Conservation (phyloP, 2,888 invertebrate species). For the Ophion obscuratus region DNA sequence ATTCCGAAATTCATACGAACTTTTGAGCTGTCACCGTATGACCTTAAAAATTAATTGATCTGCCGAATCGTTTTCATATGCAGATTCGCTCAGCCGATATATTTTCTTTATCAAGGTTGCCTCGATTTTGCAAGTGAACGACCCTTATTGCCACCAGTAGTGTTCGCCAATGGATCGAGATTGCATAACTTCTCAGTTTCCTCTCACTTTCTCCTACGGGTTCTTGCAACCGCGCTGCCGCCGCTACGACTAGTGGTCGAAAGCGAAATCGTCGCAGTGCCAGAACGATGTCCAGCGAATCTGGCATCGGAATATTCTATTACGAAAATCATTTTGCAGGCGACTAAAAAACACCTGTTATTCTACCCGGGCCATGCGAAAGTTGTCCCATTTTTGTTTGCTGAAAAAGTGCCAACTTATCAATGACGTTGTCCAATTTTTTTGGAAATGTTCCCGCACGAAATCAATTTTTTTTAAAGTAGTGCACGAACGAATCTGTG, state of each 20-base stretch:
- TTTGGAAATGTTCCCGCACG: not conserved
- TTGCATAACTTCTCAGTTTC: constrained; percentile 67
- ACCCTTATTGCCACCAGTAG: constrained; percentile 44
- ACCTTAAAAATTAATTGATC: not conserved
- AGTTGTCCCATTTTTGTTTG: not conserved
- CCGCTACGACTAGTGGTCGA: constrained; percentile 65
- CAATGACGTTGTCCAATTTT: not conserved
- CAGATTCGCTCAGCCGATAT: constrained; percentile 16
- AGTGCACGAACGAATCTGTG: not conserved
- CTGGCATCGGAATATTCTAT: constrained; percentile 40
- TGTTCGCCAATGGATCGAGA: constrained; percentile 59
- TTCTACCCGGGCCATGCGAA: not conserved
- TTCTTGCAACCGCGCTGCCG: constrained; percentile 36
- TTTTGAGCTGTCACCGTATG: not conserved
- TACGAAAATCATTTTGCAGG: not conserved
- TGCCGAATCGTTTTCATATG: not conserved
- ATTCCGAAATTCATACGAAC: not conserved
- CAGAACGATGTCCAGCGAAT: constrained; percentile 49
- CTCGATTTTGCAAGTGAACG: constrained; percentile 62
- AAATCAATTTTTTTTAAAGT: not conserved
- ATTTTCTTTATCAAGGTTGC: constrained; percentile 50
- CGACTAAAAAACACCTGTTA: not conserved
- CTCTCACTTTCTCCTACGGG: constrained; percentile 74
- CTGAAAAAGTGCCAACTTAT: not conserved
- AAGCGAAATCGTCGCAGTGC: constrained; percentile 71